Base-by-base conservation (phyloP, 2,797 vertebrate species). In the Cuculus canorus region DNA sequence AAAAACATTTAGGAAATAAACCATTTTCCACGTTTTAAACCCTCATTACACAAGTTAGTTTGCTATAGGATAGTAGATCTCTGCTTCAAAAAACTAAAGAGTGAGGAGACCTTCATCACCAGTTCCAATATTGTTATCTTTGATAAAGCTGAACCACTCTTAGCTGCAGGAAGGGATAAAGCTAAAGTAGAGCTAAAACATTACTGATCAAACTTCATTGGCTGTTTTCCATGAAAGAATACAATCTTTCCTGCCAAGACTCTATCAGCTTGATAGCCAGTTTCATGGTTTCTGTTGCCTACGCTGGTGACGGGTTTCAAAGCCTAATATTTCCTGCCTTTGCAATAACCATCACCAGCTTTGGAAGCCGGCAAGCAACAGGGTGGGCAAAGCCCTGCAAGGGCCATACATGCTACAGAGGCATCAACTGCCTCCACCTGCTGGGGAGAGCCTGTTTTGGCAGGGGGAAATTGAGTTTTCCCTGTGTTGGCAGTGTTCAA, bases 381-480 rank as follows among this genome's bases (percentile, higher is more conserved):
- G 30, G 47, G 18, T 2, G 7, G 65, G 28, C 28, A 9, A 10
- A 37, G 10, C 25, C 23, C 15, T 37, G 23, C 52, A 65, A 14
- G 27, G 18, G 21, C 69, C 1, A 0, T 23, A 11, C 13, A 56
- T 64, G 64, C 41, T 33, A 6, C 12, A 12, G 17, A 28, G 41
- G 7, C 32, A 33, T 47, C 0, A 1, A 5, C 19, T 79, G n/a
- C 30, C 64, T 71, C 1, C 1, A 14, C n/a, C 25, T 82, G 2
- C 30, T 19, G 19, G 15, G 14, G 10, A 47, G 7, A 63, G 4
- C 23, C 14, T 54, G 33, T 68, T 81, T 35, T 6, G 7, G 0
- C 2, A 54, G 27, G 7, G n/a, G 15, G 50, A 73, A 39, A 41
- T 17, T 24, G 50, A 65, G 15, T 39, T 43, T 93, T 63, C n/a